These are phyloP conservation scores for Macrobrachium rosenbergii DNA, from an alignment of 1,140 invertebrate genomes.

Conservation along the genomic window DNA sequence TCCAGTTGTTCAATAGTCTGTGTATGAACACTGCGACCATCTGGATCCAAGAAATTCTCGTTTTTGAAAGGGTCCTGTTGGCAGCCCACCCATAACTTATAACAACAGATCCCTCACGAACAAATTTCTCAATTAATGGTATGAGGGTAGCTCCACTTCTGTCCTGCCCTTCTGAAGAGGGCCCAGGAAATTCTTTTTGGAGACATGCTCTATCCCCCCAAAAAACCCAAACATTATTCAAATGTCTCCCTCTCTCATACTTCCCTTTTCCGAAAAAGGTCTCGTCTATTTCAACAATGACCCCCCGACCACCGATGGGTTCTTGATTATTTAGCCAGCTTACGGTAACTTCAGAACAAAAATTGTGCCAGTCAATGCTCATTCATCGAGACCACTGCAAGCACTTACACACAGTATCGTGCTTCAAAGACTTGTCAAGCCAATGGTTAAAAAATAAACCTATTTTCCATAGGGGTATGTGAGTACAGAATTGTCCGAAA, in stretches of 20 bases:
- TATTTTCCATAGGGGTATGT: neutral
- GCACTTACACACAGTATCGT: neutral
- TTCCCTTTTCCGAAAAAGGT: neutral
- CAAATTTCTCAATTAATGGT: neutral
- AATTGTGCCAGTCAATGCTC: neutral
- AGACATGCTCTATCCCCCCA: neutral
- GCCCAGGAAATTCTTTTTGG: neutral
- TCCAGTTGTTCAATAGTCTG: slow-evolving; percentile 10
- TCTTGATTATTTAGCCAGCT: slow-evolving; percentile 13
- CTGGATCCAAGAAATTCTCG: neutral
- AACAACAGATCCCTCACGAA: neutral
- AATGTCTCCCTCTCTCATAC: neutral
- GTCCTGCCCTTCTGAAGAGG: neutral
- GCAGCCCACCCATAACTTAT: neutral
- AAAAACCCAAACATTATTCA: neutral
- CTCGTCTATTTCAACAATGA: neutral
- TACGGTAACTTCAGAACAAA: neutral
- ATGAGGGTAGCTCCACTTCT: neutral
- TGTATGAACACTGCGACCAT: neutral
- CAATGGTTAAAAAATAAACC: neutral
- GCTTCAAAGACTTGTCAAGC: neutral
- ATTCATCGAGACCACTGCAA: neutral
- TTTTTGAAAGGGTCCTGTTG: neutral
- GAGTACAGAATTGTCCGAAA: neutral
- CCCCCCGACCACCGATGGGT: neutral